These are phyloP conservation scores for Galago senegalensis DNA, from an alignment of 2,797 vertebrate species.

Conservation along the genomic window DNA sequence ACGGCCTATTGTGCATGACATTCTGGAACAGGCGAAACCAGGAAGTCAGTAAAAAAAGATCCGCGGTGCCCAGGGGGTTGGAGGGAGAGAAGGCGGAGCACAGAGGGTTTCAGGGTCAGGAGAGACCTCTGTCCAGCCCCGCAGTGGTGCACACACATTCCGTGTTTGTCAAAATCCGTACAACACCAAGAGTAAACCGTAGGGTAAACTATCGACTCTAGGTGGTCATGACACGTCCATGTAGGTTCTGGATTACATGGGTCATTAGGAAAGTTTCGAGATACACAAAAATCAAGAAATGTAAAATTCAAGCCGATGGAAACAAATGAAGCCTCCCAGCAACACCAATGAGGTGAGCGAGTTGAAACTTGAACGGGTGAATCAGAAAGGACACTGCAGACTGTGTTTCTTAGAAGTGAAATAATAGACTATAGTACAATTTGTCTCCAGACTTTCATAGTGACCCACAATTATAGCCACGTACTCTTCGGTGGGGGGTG, in stretches of 20 bases:
- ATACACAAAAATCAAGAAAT: too few species aligned
- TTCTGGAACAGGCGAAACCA: slow-evolving; percentile 21
- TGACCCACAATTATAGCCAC: not conserved
- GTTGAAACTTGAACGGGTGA: too few species aligned
- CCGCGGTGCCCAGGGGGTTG: not conserved
- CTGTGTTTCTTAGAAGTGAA: too few species aligned
- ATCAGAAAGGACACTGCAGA: too few species aligned
- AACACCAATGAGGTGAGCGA: too few species aligned
- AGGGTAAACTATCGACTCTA: not conserved
- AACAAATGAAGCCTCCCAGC: too few species aligned
- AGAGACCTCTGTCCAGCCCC: not conserved
- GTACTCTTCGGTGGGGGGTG: not conserved
- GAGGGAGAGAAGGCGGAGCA: not conserved
- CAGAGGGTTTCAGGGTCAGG: not conserved
- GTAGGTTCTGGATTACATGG: not conserved
- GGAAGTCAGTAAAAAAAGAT: not conserved
- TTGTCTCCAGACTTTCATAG: too few species aligned
- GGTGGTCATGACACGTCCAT: not conserved
- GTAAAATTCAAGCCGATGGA: too few species aligned
- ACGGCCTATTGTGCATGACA: not conserved
- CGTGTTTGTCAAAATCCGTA: not conserved
- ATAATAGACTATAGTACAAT: too few species aligned
- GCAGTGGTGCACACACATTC: not conserved
- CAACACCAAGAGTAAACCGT: not conserved
- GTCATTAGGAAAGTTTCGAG: too few species aligned